These are phyloP conservation scores for Galagoides demidoff DNA, from an alignment of 2,797 vertebrate genomes.

Conservation along the genomic window DNA sequence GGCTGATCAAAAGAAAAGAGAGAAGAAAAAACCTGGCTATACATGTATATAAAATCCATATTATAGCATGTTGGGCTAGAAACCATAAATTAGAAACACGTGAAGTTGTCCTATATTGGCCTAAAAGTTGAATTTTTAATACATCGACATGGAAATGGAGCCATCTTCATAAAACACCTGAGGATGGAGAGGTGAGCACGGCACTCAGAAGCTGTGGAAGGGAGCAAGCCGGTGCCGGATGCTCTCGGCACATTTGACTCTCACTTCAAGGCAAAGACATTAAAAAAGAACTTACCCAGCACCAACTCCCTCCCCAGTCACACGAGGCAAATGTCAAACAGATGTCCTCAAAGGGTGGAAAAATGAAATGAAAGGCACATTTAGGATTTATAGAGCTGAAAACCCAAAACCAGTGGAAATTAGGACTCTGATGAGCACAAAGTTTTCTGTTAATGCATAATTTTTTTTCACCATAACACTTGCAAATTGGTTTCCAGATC, in stretches of 20 bases:
- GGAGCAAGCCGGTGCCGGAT: conserved; percentile 50
- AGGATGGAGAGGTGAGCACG: not conserved
- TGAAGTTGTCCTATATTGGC: not conserved
- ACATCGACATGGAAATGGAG: not conserved
- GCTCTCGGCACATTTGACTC: conserved; percentile 54
- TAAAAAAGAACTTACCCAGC: conserved; percentile 76
- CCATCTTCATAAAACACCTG: not conserved
- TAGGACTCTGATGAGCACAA: conserved; percentile 81
- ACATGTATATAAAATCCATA: not conserved
- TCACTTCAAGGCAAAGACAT: conserved; percentile 76
- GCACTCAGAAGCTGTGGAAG: conserved; percentile 42
- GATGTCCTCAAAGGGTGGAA: conserved; percentile 87
- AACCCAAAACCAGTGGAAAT: conserved; percentile 84
- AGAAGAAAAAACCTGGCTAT: not conserved
- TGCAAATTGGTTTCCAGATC: conserved; percentile 68
- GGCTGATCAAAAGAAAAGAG: not conserved
- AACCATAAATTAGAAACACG: conserved; percentile 63
- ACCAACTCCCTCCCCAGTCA: conserved; percentile 55
- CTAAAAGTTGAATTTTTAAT: not conserved
- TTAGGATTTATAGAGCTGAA: conserved; percentile 87
- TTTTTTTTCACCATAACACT: conserved; percentile 63
- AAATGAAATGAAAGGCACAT: conserved; percentile 87
- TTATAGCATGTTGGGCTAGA: conserved; percentile 9
- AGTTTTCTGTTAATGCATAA: conserved; percentile 71
- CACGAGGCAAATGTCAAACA: conserved; percentile 87